These are phyloP conservation scores for Parambassis ranga DNA, from an alignment of 2,797 vertebrate genomes.

Conservation along the genomic window DNA sequence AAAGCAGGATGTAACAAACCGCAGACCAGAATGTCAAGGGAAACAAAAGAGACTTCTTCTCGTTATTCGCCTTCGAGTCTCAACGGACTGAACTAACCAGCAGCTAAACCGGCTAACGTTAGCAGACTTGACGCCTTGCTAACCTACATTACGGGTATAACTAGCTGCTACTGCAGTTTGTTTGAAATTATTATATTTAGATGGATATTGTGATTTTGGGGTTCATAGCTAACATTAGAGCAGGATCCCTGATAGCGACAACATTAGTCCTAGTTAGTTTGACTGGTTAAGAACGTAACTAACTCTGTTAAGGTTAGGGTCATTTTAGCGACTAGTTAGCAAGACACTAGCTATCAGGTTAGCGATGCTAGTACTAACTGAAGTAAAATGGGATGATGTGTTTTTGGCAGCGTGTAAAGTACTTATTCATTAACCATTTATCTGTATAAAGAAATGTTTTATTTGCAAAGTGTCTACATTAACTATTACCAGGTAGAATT, in stretches of 20 bases:
- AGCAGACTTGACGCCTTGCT: constrained; percentile 51
- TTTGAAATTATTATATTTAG: too few relatives aligned
- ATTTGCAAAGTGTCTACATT: too few relatives aligned
- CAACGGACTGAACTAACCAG: constrained; percentile 54
- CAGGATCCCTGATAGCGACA: neutral
- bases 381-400: neutral
- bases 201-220: neutral
- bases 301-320: constrained; percentile 26
- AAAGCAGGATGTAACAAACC: constrained; percentile 47
- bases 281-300: constrained; percentile 44
- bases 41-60: constrained; percentile 69
- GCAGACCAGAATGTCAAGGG: constrained; percentile 51
- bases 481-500: neutral
- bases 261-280: neutral
- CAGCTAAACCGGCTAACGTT: constrained; percentile 65
- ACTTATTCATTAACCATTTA: neutral
- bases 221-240: neutral
- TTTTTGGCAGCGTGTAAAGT: neutral
- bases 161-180: too few relatives aligned
- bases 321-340: neutral
- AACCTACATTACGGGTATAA: constrained; percentile 32
- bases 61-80: constrained; percentile 36
- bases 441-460: neutral
- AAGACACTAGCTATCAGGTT: neutral
- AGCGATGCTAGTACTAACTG: neutral